These are phyloP conservation scores for Aegotheles bennettii DNA, from an alignment of 2,113 vertebrate species.

Conservation along the genomic window DNA sequence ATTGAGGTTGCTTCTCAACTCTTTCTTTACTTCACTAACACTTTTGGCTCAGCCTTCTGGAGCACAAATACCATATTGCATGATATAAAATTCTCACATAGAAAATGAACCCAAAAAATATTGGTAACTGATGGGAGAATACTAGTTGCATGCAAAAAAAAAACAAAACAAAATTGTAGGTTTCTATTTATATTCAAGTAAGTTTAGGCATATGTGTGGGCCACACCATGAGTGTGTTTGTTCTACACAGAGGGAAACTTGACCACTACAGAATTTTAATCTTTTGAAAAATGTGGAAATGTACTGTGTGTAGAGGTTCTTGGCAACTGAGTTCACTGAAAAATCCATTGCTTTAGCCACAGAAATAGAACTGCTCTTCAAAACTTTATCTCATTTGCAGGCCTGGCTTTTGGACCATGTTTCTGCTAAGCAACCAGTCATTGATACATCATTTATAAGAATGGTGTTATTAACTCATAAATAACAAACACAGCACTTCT, in stretches of 20 bases:
- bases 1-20: background rate
- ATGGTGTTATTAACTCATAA: background rate
- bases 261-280: slow-evolving; percentile 27
- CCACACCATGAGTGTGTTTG: slow-evolving; percentile 26
- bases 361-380: background rate
- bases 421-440: background rate
- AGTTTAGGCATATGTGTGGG: background rate
- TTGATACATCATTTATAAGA: background rate
- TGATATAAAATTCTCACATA: background rate
- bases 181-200: slow-evolving; percentile 22
- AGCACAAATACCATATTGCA: background rate
- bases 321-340: background rate
- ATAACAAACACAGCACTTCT: background rate
- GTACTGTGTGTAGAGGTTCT: background rate
- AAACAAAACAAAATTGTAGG: background rate
- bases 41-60: background rate
- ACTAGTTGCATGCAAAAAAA: background rate
- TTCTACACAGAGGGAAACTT: background rate
- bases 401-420: background rate
- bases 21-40: background rate
- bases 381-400: background rate
- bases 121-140: background rate
- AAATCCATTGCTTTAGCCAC: background rate
- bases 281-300: background rate
- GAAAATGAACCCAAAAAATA: background rate